Evolutionary conservation across 2,888 invertebrate genomes (phyloP), one percentile per base, ranked within the genome.

Genomic region (Drosophila gaucha): DNA sequence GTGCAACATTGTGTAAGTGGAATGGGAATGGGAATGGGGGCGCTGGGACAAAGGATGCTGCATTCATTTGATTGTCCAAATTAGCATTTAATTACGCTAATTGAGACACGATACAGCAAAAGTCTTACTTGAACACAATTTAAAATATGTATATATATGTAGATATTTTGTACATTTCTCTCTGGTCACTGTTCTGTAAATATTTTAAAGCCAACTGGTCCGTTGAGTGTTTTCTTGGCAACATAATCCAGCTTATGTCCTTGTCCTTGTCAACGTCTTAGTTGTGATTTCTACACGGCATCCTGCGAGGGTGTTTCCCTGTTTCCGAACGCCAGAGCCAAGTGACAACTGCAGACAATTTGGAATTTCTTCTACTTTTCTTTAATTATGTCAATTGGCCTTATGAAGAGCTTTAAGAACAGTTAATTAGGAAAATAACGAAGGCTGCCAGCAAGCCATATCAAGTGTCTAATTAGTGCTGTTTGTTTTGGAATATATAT

Each of bases 371-470:
- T 24, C 22, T 36, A 41, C 36, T 46, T 72, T 72, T 41, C 39
- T 72, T 62, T 76, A 86, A 79, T 80, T 79, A 83, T 47, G 47
- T 66, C 55, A 43, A 49, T 64, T 47, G 64, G 28, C 50, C 31
- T 35, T n/a, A 14, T 8, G 16, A 26, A 24, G 8, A 38, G 41
- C 55, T 46, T 47, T 50, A 43, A 49, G 44, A 20, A 26, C 47
- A 14, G 62, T 43, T 44, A 55, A 39, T 47, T 63, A 47, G 16
- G 44, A 16, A 24, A 41, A 41, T 6, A 6, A n/a, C 43, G 50
- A 35, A 24, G 75, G 28, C 43, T 26, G 30, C 6, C 41, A 41
- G 10, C 44, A 44, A 28, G 50, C 43, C 44, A 36, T 55, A 55
- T 35, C 51, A 59, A 44, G 20, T 56, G 38, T n/a, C 31, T 52